Percentiles rank a stretch among this genome's conserved stretches.
These are phyloP conservation scores for Cuculus canorus DNA, from an alignment of 2,797 vertebrate species.

Conservation along the genomic window DNA sequence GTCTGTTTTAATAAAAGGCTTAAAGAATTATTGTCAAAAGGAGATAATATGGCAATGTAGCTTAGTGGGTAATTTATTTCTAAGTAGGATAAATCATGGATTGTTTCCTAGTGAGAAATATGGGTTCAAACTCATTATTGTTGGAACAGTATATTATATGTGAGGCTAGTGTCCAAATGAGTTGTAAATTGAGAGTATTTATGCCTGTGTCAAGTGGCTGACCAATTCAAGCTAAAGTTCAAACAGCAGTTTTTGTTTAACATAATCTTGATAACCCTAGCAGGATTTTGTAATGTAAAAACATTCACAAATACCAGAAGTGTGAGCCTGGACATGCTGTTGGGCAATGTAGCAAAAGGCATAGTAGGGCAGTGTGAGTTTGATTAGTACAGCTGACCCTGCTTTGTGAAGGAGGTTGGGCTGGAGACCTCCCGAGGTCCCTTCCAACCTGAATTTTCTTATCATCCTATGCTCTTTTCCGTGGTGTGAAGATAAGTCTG, in stretches of 20 bases:
- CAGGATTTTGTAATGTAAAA: not conserved
- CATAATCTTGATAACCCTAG: not conserved
- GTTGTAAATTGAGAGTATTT: not conserved
- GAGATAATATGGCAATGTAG: not conserved
- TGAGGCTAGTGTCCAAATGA: not conserved
- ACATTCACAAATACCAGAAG: not conserved
- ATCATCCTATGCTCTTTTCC: not conserved
- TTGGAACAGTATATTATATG: not conserved
- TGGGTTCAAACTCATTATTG: not conserved
- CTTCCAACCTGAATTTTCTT: not conserved
- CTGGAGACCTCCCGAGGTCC: not conserved
- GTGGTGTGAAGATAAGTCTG: not conserved
- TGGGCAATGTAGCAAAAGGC: not conserved
- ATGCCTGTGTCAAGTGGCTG: not conserved
- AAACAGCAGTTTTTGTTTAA: not conserved
- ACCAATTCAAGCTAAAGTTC: not conserved
- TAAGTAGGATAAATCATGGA: not conserved
- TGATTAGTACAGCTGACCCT: not conserved
- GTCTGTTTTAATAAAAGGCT: not conserved
- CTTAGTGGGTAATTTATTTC: constrained; percentile 23
- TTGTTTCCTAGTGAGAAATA: not conserved
- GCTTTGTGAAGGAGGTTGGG: not conserved
- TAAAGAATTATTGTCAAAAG: constrained; percentile 17
- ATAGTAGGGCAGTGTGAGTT: not conserved
- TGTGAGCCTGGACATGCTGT: not conserved